These are phyloP conservation scores for Pyrocoelia pectoralis DNA, from an alignment of 2,888 invertebrate species.

Conservation along the genomic window DNA sequence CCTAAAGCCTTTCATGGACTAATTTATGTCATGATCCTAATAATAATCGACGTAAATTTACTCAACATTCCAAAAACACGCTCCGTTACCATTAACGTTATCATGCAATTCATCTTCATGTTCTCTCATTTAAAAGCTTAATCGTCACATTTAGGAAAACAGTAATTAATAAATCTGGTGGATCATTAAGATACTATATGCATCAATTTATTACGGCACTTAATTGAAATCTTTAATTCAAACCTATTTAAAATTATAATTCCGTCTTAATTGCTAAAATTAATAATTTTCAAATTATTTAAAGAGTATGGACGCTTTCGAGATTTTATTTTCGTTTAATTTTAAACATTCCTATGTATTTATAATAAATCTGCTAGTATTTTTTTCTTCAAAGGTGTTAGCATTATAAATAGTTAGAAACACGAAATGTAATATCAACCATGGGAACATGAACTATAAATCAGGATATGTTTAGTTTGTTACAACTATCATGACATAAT, in stretches of 20 bases:
- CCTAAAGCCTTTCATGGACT: no score
- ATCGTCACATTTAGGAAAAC: neutral
- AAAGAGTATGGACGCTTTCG: neutral
- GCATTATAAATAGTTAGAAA: neutral
- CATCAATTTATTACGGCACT: neutral
- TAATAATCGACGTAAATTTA: no score
- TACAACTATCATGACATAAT: slow-evolving; percentile 15
- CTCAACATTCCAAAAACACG: no score
- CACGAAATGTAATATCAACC: neutral
- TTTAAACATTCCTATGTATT: neutral
- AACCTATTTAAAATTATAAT: neutral
- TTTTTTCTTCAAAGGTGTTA: neutral
- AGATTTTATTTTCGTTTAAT: neutral
- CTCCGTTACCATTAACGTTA: no score
- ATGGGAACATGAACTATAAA: neutral
- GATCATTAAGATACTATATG: neutral
- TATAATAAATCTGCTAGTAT: neutral
- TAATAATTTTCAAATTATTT: neutral
- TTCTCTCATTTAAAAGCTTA: no score
- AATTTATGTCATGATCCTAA: no score
- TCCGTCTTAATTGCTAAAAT: neutral
- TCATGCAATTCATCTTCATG: no score
- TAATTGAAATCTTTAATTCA: neutral
- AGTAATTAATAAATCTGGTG: neutral
- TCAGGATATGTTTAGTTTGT: slow-evolving; percentile 12